Base-by-base conservation (phyloP, 1,140 invertebrate species). In the Cherax destructor region DNA sequence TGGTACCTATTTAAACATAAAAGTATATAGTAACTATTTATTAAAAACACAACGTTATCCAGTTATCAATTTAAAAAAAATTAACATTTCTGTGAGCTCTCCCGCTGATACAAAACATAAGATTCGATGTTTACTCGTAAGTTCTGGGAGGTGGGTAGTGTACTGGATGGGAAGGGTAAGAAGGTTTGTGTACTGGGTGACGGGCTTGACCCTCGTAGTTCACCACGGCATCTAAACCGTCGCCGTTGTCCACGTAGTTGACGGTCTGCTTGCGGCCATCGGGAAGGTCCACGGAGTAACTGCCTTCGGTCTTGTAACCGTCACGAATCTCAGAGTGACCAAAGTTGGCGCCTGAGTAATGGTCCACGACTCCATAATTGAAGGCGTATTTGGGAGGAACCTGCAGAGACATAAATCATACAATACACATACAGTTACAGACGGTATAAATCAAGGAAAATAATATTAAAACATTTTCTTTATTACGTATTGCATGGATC, bases 331-430 rank as follows among this genome's bases (percentile, higher is more conserved):
- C 85, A 30, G 85, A 87, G 76, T 78, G 76, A 47, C 76, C 85
- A 74, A 87, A 87, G 74, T 87, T 87, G 30, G 85, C 76, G 74
- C 85, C 85, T 21, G 85, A 87, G 76, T 87, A 87, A 52, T 87
- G 50, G 85, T 87, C 85, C 0, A 50, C 50, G 9, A 87, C 85
- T 10, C 76, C 85, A 49, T 87, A 87, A 50, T 78, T 87, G 85
- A 78, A 87, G 7, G 85, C 30, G 85, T 87, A 87, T 52, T 87
- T 87, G 11, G 85, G 74, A 61, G 85, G 85, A 21, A 49, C 74
- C 85, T 87, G 85, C 3, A 21, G 11, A 16, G 56, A 16, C 16
- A 16, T 10, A 59, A 59, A 59, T 59, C 30, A 24, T 10, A 24
- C 21, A n/a, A 69, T 1, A 16, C 13, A 69, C 13, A n/a, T n/a